phyloP scores from a whole-genome alignment of 1,140 invertebrate species.

The Bombus turneri region DNA sequence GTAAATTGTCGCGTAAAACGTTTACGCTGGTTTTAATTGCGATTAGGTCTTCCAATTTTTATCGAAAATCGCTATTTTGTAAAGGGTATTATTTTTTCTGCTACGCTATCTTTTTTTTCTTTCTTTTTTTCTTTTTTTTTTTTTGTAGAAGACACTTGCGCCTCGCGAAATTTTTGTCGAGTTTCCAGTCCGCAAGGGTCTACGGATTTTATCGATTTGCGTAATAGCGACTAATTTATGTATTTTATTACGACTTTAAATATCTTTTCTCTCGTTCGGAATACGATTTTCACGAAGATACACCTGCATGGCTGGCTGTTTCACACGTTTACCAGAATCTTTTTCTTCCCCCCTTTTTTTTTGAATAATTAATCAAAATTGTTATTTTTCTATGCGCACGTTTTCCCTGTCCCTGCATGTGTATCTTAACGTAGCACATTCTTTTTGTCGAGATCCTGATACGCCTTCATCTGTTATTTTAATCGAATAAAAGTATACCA shows the following conservation, averaged over 20 bases:
- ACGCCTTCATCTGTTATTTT: slow-evolving; percentile 50
- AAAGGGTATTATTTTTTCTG: slow-evolving; percentile 40
- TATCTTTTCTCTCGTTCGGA: background rate
- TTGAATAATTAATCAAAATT: slow-evolving; percentile 8
- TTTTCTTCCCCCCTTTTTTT: background rate
- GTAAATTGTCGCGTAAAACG: slow-evolving; percentile 11
- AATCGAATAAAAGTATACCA: slow-evolving; percentile 53
- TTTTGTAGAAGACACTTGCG: slow-evolving; percentile 20
- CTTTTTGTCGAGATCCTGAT: slow-evolving; percentile 45
- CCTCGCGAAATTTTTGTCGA: slow-evolving; percentile 9
- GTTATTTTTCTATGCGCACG: slow-evolving; percentile 28
- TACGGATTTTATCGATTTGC: slow-evolving; percentile 39
- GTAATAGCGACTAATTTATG: background rate
- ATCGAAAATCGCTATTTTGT: slow-evolving; percentile 43
- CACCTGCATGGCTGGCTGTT: slow-evolving; percentile 18
- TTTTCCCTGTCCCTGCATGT: slow-evolving; percentile 24
- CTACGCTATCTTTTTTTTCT: background rate
- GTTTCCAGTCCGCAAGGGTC: background rate
- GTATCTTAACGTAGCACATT: slow-evolving; percentile 6
- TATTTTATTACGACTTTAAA: slow-evolving; percentile 19
- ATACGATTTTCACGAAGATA: background rate
- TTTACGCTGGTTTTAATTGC: slow-evolving; percentile 43
- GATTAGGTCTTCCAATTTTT: slow-evolving; percentile 16
- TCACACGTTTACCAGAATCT: background rate
- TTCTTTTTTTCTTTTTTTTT: background rate